Evolutionary conservation across 2,113 vertebrate genomes (phyloP).

Genomic region (Atractosteus spatula): DNA sequence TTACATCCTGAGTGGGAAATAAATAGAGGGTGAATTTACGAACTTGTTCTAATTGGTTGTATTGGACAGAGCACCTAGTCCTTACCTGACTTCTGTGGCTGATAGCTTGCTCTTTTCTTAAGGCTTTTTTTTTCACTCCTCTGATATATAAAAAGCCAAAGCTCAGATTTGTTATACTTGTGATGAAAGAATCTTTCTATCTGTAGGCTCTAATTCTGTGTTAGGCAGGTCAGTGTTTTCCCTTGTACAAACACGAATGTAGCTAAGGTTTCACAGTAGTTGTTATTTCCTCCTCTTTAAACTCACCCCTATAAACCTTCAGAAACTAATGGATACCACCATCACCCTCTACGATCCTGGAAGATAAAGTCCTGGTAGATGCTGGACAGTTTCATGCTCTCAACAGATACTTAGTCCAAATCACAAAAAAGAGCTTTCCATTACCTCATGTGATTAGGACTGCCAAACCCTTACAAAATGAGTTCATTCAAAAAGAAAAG

Average conservation of each 20-base stretch:
- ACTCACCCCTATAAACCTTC: conserved; percentile 22
- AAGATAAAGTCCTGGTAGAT: background rate
- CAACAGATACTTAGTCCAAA: conserved; percentile 18
- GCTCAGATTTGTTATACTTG: background rate
- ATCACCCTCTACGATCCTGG: conserved; percentile 15
- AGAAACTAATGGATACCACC: conserved; percentile 25
- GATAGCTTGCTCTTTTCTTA: background rate
- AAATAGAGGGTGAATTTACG: conserved; percentile 3
- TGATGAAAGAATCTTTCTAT: background rate
- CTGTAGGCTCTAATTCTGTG: conserved; percentile 23
- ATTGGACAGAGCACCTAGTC: background rate
- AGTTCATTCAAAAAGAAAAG: background rate
- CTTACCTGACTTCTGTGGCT: conserved; percentile 10
- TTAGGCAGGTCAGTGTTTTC: conserved; percentile 25
- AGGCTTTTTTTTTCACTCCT: background rate
- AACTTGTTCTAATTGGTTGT: conserved; percentile 13
- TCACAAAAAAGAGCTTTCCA: conserved; percentile 18
- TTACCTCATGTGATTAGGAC: conserved; percentile 22
- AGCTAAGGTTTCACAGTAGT: conserved; percentile 15
- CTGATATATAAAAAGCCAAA: too few relatives aligned
- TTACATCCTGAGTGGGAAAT: conserved; percentile 9
- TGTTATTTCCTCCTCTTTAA: conserved; percentile 8
- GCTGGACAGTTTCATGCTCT: background rate
- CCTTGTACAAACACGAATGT: conserved; percentile 26
- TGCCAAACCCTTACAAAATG: conserved; percentile 10